phyloP scores from a whole-genome alignment of 1,140 invertebrate genomes.

The Neelides sp. region DNA sequence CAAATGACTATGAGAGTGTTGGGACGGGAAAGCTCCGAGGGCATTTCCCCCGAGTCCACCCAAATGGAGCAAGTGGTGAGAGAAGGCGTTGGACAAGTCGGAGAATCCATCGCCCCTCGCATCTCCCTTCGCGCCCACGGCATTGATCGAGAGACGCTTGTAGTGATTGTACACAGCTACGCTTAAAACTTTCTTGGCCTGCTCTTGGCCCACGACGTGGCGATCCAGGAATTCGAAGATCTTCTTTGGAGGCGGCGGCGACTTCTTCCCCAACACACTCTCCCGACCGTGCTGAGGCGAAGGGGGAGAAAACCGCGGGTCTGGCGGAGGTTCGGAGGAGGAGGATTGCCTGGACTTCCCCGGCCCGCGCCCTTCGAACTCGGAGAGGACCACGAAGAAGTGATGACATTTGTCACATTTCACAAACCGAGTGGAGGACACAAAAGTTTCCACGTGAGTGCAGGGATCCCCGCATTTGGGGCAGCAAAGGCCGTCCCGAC shows the following conservation, averaged over 20 bases:
- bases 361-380: conserved; percentile 52
- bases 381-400: conserved; percentile 92
- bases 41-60: conserved; percentile 58
- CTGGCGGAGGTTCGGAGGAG: conserved; percentile 11
- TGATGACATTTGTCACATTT: conserved; percentile 97
- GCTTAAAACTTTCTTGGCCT: conserved; percentile 95
- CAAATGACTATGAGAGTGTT: conserved; percentile 22
- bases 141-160: conserved; percentile 91
- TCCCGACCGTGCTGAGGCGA: conserved; percentile 33
- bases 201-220: conserved; percentile 83
- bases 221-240: conserved; percentile 27
- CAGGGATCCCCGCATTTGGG: conserved; percentile 93
- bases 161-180: conserved; percentile 99
- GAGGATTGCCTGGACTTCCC: conserved; percentile 28
- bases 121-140: conserved; percentile 43
- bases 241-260: conserved; percentile 85
- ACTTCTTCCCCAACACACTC: conserved; percentile 55
- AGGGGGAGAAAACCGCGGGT: conserved; percentile 5
- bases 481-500: conserved; percentile 57
- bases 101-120: conserved; percentile 23
- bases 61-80: conserved; percentile 58
- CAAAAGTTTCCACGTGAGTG: conserved; percentile 91
- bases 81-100: conserved; percentile 25
- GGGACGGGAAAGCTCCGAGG: conserved; percentile 37
- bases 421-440: conserved; percentile 85